Evolutionary conservation across 2,888 invertebrate genomes (phyloP).

Genomic region (Nephrocerus scutellatus): DNA sequence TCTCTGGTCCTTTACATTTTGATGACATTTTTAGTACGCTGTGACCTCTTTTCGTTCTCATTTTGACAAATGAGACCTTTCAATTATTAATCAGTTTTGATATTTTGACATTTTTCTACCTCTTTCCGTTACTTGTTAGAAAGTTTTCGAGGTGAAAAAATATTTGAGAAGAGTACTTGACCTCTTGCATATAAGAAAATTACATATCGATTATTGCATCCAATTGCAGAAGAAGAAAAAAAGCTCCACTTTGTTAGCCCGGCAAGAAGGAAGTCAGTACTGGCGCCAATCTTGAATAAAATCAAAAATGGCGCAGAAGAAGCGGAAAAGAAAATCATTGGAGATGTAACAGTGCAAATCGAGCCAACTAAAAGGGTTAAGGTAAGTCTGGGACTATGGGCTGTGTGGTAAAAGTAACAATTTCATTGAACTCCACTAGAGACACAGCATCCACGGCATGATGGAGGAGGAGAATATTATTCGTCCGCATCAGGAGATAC

Average conservation of each 20-base stretch:
- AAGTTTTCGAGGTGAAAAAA: neutral
- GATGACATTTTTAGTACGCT: no score
- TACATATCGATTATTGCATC: neutral
- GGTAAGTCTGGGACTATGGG: slow-evolving; percentile 26
- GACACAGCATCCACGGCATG: slow-evolving; percentile 73
- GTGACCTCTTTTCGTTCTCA: no score
- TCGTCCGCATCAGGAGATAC: slow-evolving; percentile 71
- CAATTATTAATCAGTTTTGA: no score
- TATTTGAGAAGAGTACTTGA: no score
- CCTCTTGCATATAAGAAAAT: neutral
- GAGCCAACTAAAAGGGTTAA: slow-evolving; percentile 46
- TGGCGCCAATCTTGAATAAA: slow-evolving; percentile 44
- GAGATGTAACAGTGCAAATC: slow-evolving; percentile 39
- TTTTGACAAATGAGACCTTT: no score
- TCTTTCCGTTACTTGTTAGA: no score
- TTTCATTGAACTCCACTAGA: slow-evolving; percentile 25
- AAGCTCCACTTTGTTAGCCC: slow-evolving; percentile 44
- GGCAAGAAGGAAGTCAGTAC: slow-evolving; percentile 43
- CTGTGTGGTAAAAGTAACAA: slow-evolving; percentile 1
- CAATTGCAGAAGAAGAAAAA: slow-evolving; percentile 44
- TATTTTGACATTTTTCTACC: no score
- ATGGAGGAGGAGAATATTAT: slow-evolving; percentile 87
- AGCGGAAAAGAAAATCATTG: slow-evolving; percentile 9
- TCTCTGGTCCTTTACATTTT: no score
- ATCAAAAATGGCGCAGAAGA: slow-evolving; percentile 41